A percentile compares a stretch with the other conserved stretches of the same genome.
phyloP scores from a whole-genome alignment of 2,113 vertebrate species.

The Equus przewalskii region DNA sequence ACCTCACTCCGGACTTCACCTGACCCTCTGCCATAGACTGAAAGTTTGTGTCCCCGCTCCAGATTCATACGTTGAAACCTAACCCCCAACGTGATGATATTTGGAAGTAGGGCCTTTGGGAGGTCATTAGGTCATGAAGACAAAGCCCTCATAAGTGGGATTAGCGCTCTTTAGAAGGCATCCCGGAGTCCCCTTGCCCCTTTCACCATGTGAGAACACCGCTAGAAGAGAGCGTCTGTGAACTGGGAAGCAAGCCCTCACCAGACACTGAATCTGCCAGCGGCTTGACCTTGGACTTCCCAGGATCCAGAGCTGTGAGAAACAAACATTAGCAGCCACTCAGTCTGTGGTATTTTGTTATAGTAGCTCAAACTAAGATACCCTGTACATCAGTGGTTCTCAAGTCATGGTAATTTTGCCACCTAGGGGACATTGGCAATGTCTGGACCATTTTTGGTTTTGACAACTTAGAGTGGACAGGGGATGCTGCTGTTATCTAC shows the following conservation, averaged over 20 bases:
- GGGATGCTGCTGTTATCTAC: no score
- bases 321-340: not conserved
- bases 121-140: not conserved
- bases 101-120: not conserved
- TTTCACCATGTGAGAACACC: not conserved
- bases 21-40: not conserved
- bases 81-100: not conserved
- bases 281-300: not conserved
- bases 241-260: not conserved
- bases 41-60: no score
- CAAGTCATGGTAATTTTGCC: not conserved
- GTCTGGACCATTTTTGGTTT: not conserved
- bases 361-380: not conserved
- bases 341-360: not conserved
- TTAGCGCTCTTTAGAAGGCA: not conserved
- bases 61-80: not conserved
- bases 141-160: not conserved
- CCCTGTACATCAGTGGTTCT: not conserved
- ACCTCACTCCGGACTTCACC: not conserved
- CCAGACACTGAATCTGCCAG: not conserved
- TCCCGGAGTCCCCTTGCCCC: not conserved
- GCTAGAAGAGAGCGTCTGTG: no score
- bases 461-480: not conserved
- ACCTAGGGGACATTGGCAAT: not conserved
- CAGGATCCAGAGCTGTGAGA: not conserved